Conservation (phyloP, 2,113 vertebrate genomes). For the Cheirogaleus medius region DNA sequence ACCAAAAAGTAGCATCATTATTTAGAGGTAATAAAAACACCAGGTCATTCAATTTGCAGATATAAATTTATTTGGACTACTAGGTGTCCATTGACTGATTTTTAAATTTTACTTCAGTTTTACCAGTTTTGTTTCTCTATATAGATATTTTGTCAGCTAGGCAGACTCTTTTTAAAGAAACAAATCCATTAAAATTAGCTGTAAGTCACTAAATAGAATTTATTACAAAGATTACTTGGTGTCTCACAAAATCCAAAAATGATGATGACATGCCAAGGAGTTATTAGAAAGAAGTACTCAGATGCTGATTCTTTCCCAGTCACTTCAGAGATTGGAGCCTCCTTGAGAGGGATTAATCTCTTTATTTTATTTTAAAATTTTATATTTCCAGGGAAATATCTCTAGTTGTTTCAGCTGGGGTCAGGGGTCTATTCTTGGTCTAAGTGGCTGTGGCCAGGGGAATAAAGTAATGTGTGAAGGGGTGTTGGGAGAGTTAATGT, state of each 20-base stretch:
- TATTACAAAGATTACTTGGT: background rate
- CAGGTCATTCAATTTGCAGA: background rate
- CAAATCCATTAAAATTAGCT: background rate
- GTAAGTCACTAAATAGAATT: background rate
- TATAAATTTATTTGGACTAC: background rate
- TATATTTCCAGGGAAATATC: background rate
- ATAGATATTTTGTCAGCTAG: background rate
- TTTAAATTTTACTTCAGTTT: background rate
- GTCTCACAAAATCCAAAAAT: background rate
- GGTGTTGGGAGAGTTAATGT: background rate
- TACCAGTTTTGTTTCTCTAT: background rate
- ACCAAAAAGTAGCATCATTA: background rate
- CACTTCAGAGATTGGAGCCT: background rate
- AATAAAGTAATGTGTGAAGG: background rate
- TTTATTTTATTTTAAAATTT: background rate
- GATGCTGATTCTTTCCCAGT: background rate
- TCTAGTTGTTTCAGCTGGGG: background rate
- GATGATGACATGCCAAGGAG: background rate
- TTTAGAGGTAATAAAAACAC: background rate
- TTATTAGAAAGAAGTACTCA: background rate
- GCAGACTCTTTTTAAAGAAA: background rate
- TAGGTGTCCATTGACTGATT: background rate
- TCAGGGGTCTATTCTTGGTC: background rate
- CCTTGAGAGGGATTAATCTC: background rate
- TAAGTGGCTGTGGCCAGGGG: background rate